phyloP scores from a whole-genome alignment of 2,113 vertebrate species.

The Climacteris rufus region DNA sequence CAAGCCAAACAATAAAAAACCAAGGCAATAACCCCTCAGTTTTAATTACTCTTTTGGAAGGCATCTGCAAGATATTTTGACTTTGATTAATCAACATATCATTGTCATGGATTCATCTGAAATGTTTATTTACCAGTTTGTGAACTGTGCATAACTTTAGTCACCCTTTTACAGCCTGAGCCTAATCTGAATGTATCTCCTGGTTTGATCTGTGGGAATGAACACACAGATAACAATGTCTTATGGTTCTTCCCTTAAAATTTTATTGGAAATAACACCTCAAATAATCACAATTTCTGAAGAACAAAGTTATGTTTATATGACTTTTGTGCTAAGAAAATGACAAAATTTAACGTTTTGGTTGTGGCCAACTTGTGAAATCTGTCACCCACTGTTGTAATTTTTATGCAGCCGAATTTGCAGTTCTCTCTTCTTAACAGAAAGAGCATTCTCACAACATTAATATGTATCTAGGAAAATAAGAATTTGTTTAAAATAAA shows the following conservation, averaged over 20 bases:
- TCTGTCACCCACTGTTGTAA: neutral
- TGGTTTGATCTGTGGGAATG: neutral
- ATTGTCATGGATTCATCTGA: neutral
- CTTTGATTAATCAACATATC: neutral
- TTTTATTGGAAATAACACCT: neutral
- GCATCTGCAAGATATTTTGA: neutral
- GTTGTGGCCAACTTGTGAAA: accelerated
- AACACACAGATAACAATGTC: neutral
- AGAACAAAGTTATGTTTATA: neutral
- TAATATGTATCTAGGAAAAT: neutral
- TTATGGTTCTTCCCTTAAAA: neutral
- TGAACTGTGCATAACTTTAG: neutral
- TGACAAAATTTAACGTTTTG: neutral
- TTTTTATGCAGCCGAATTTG: neutral
- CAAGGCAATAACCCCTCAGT: too few relatives aligned
- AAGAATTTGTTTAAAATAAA: neutral
- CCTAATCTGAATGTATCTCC: neutral
- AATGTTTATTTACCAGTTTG: neutral
- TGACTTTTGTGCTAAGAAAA: neutral
- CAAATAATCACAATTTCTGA: neutral
- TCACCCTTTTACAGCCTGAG: neutral
- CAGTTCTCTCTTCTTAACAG: neutral
- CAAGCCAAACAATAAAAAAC: too few relatives aligned
- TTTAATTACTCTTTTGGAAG: neutral
- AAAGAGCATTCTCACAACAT: neutral